Percentiles rank a stretch among this genome's conserved stretches.
Evolutionary conservation across 2,113 vertebrate genomes (phyloP).

Genomic region (Onychostruthus taczanowskii): DNA sequence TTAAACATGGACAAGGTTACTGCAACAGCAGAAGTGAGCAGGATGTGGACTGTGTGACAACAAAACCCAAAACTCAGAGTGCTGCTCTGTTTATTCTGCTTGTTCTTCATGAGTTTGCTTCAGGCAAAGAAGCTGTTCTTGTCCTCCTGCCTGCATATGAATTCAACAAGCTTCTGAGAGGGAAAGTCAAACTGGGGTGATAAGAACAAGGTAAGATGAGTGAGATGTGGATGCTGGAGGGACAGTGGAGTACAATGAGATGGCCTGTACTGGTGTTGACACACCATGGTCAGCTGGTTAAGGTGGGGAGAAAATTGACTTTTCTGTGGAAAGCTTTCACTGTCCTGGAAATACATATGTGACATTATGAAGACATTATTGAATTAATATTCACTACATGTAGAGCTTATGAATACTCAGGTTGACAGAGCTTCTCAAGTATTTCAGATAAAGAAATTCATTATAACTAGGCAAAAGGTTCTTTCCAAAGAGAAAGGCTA

Average conservation of each 20-base stretch:
- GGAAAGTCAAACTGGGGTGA: not conserved
- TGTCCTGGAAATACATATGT: not conserved
- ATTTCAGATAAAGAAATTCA: not conserved
- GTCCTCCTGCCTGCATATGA: not conserved
- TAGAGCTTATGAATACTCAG: not conserved
- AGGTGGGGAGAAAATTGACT: not conserved
- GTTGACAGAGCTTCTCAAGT: not conserved
- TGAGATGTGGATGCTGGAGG: not conserved
- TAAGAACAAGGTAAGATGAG: not conserved
- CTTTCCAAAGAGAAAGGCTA: not conserved
- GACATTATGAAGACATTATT: not conserved
- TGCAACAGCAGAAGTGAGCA: not conserved
- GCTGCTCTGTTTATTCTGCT: not conserved
- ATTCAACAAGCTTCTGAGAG: not conserved
- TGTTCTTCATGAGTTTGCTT: not conserved
- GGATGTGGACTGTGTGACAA: not conserved
- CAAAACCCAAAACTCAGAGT: not conserved
- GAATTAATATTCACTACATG: not conserved
- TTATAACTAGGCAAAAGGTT: not conserved
- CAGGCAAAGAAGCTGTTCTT: not conserved
- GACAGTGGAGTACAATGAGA: not conserved
- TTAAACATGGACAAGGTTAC: accelerated
- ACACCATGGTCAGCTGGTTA: not conserved
- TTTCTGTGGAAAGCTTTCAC: not conserved
- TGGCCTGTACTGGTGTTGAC: not conserved